These are phyloP conservation scores for Nothobranchius kuhntae DNA, from an alignment of 2,113 vertebrate species.

Conservation along the genomic window DNA sequence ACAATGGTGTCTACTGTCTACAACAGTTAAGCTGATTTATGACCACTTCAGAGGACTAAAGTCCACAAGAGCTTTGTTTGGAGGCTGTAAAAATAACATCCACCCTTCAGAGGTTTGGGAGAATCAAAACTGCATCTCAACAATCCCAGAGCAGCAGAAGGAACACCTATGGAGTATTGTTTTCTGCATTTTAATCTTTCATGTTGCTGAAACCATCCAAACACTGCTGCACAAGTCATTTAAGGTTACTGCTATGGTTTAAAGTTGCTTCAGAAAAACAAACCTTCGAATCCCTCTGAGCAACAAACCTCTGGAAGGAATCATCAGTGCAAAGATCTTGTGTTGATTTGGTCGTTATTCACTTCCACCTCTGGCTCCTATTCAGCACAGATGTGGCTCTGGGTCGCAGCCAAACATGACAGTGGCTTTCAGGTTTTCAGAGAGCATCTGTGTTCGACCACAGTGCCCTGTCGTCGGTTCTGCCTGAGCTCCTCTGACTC, in stretches of 20 bases:
- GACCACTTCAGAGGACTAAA: slow-evolving; percentile 28
- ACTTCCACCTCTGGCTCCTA: slow-evolving; percentile 4
- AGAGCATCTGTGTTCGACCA: slow-evolving; percentile 52
- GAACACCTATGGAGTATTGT: slow-evolving; percentile 58
- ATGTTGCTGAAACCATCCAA: slow-evolving; percentile 44
- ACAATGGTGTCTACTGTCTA: slow-evolving; percentile 36
- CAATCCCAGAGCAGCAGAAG: slow-evolving; percentile 30
- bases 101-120: slow-evolving; percentile 36
- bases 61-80: slow-evolving; percentile 35
- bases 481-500: slow-evolving; percentile 67
- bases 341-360: slow-evolving; percentile 35
- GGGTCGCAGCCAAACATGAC: slow-evolving; percentile 19
- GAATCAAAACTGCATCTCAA: slow-evolving; percentile 32
- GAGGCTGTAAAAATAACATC: slow-evolving; percentile 55
- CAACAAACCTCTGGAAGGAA: slow-evolving; percentile 10
- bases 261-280: slow-evolving; percentile 43
- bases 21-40: slow-evolving; percentile 47
- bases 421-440: slow-evolving; percentile 29
- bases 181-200: slow-evolving; percentile 38
- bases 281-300: slow-evolving; percentile 13
- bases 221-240: slow-evolving; percentile 32
- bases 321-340: slow-evolving; percentile 12
- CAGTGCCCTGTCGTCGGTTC: slow-evolving; percentile 35
- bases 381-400: slow-evolving; percentile 40
- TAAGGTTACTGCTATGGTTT: slow-evolving; percentile 35